phyloP scores from a whole-genome alignment of 2,113 vertebrate genomes.

The Odobenus rosmarus region DNA sequence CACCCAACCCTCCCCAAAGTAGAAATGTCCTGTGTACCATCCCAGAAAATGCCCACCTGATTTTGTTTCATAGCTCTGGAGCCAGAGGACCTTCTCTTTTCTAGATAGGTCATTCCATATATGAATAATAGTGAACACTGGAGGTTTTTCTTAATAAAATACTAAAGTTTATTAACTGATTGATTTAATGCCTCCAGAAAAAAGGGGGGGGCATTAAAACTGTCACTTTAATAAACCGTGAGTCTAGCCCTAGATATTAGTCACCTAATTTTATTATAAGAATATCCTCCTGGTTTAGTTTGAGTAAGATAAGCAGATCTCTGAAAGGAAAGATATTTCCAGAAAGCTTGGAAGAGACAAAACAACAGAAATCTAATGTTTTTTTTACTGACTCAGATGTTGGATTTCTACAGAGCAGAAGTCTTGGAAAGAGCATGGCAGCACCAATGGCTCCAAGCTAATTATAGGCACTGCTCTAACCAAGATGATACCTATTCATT shows the following conservation, averaged over 20 bases:
- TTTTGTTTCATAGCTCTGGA: background rate
- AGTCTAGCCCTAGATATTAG: background rate
- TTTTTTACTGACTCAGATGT: background rate
- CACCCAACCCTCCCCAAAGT: background rate
- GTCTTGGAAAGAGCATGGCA: background rate
- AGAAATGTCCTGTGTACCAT: background rate
- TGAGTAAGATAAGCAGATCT: background rate
- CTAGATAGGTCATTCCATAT: background rate
- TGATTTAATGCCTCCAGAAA: slow-evolving; percentile 6
- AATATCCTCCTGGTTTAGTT: background rate
- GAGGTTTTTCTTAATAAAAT: background rate
- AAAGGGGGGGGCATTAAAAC: background rate
- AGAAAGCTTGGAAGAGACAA: background rate
- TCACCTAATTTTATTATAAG: slow-evolving; percentile 1
- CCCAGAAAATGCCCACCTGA: background rate
- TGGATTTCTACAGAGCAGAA: background rate
- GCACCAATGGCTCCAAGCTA: background rate
- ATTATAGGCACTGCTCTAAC: background rate
- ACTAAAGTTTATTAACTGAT: background rate
- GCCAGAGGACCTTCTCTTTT: background rate
- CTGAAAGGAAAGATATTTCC: background rate
- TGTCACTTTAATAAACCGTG: slow-evolving; percentile 10
- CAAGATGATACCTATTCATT: background rate
- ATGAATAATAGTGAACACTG: background rate
- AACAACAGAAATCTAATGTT: background rate